Conservation (phyloP, 2,888 invertebrate species). For the Aphidoletes aphidimyza region DNA sequence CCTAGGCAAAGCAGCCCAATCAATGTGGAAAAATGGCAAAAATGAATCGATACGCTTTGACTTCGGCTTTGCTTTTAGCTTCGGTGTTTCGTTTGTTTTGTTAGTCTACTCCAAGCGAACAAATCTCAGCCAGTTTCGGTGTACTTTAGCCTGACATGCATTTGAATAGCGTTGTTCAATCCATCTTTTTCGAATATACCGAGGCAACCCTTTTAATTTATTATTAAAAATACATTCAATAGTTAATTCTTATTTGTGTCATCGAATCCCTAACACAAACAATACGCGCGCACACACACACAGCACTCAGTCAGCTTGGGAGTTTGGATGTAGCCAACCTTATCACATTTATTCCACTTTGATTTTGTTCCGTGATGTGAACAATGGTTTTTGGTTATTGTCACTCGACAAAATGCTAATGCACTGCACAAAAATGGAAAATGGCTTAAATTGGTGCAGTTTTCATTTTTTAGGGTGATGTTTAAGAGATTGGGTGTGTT, state of each 20-base stretch:
- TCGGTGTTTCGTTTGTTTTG: no score
- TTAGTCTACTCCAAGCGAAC: no score
- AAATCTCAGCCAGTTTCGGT: neutral
- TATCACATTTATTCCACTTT: slow-evolving; percentile 41
- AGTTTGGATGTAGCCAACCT: neutral
- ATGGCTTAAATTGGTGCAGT: neutral
- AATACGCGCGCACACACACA: neutral
- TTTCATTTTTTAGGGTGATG: neutral
- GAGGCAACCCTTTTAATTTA: slow-evolving; percentile 36
- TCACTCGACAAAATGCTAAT: neutral
- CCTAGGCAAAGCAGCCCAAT: neutral
- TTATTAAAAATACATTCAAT: slow-evolving; percentile 50
- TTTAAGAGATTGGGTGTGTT: neutral
- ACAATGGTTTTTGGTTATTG: slow-evolving; percentile 27
- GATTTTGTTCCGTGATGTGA: slow-evolving; percentile 17
- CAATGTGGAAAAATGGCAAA: neutral
- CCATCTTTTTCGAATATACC: neutral
- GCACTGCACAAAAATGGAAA: neutral
- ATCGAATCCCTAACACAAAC: slow-evolving; percentile 22
- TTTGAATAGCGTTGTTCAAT: neutral
- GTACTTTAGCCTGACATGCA: neutral
- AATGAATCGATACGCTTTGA: neutral
- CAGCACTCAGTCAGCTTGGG: no score
- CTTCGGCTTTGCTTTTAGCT: no score
- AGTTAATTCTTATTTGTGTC: neutral